Base-by-base conservation (phyloP, 2,113 vertebrate species). In the Neotragus moschatus region DNA sequence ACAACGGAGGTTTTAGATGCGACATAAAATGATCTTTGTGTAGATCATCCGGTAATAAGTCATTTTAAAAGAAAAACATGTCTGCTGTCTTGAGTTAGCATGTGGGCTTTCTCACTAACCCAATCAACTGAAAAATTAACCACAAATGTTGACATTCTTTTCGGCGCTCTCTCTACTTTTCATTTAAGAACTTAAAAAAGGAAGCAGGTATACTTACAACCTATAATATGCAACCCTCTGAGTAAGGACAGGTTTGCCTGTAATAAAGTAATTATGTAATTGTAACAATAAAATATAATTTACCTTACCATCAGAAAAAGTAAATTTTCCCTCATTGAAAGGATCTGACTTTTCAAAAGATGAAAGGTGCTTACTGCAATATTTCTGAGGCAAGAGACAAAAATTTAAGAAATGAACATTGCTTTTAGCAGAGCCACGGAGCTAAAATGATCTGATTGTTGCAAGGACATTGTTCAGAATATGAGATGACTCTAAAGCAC, bases 401-500 rank as follows among this genome's bases (percentile, higher is more conserved):
- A 84, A 94, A 90, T 86, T n/a, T 28, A 96, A 84, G 33, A 58
- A 86, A 43, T 33, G 88, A 91, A 88, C 25, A 53, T 33, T 63
- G 93, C 94, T 95, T 88, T 97, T 36, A 96, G 96, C 56, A 55
- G 7, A 77, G 77, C 66, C 56, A 33, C 0, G 0, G 45, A 84
- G 23, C 60, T 53, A 56, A 90, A 94, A 92, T 80, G 88, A 92
- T 73, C 60, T 58, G 95, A 92, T 58, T 56, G 55, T 55, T 49
- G 77, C 88, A 87, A 96, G 82, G 96, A 97, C 66, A 75, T 66
- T 92, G 97, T 96, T 96, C 88, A 47, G 94, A 97, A 94, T 96
- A 89, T 87, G 49, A 91, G 84, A 95, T 82, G 90, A 94, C 55
- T 92, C 53, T 58, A 90, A 97, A 93, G 86, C 45, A 88, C 60